Evolutionary conservation across 2,797 vertebrate species (phyloP).

Genomic region (Alosa sapidissima): DNA sequence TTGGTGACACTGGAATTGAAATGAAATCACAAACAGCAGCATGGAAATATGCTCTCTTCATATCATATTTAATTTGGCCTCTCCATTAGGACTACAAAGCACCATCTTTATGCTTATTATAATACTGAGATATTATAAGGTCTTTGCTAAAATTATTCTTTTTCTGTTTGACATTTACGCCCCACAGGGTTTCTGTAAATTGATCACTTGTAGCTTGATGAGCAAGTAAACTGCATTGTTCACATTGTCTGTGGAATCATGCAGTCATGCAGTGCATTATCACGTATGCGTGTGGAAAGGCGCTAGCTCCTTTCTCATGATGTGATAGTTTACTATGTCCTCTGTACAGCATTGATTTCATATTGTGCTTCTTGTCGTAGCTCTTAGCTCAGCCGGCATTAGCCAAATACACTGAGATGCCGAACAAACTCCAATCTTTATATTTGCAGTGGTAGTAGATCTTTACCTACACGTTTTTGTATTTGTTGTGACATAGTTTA

Average conservation of each 20-base stretch:
- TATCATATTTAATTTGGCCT: background rate
- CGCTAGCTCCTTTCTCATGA: conserved; percentile 3
- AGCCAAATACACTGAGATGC: conserved; percentile 10
- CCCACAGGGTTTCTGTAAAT: background rate
- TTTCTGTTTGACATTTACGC: conserved; percentile 1
- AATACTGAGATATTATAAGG: conserved; percentile 1
- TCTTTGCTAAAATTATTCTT: background rate
- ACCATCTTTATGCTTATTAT: background rate
- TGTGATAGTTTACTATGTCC: conserved; percentile 20
- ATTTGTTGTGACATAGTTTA: conserved; percentile 19
- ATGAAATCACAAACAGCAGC: background rate
- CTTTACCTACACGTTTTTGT: background rate
- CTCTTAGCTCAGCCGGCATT: background rate
- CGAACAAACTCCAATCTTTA: background rate
- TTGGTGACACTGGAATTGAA: conserved; percentile 16
- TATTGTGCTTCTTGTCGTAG: conserved; percentile 6
- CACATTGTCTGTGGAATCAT: conserved; percentile 15
- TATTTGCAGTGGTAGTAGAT: background rate
- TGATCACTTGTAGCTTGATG: conserved; percentile 21
- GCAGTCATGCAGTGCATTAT: conserved; percentile 15
- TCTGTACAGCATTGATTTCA: background rate
- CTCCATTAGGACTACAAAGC: background rate
- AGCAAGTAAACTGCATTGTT: conserved; percentile 24
- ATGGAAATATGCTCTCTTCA: conserved; percentile 21
- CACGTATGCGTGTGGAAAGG: background rate